Base-by-base conservation (phyloP, 2,797 vertebrate genomes). In the Phataginus tetradactyla region DNA sequence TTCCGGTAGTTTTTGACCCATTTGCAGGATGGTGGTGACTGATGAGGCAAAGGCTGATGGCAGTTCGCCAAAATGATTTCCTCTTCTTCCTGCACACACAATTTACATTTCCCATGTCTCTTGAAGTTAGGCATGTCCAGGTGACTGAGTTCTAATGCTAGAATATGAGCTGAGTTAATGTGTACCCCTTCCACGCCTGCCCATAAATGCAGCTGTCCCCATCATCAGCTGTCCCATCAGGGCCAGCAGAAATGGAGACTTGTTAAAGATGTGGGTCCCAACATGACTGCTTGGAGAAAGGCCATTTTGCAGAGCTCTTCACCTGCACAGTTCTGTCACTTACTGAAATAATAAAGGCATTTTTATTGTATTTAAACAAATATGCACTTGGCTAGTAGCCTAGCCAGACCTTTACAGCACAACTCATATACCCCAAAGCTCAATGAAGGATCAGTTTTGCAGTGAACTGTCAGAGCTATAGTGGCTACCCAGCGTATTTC, bases 401-500 rank as follows among this genome's bases (percentile, higher is more conserved):
- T 3, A 1, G 2, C 39, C 45, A 12, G 3, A 23, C 51, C 39
- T 88, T 39, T 10, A 23, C 18, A 14, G 12, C 9, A 32, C 7
- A 74, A 9, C 12, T 9, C 32, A 12, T 0, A 1, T 1, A 20
- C 5, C 12, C 25, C 0, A 59, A 34, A 59, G 10, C 64, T 86
- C 49, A 14, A 1, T 0, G 42, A 39, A 85, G 81, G 27, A 15
- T 11, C n/a, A 6, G 0, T 12, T 75, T 32, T n/a, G 57, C 11
- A 23, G 85, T 15, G 25, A 59, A 18, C 14, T 4, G 34, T 42
- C 18, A 0, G 55, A 42, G 11, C 78, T 0, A 9, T 1, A 21
- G 20, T 1, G 23, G 23, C 45, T 49, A 8, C 23, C 8, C 14
- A 23, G 37, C n/a, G 15, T 1, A 1, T 53, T 17, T 68, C 63